Percentiles rank a stretch among this genome's conserved stretches.
These are phyloP conservation scores for Danio choprae DNA, from an alignment of 2,797 vertebrate species.

Conservation along the genomic window DNA sequence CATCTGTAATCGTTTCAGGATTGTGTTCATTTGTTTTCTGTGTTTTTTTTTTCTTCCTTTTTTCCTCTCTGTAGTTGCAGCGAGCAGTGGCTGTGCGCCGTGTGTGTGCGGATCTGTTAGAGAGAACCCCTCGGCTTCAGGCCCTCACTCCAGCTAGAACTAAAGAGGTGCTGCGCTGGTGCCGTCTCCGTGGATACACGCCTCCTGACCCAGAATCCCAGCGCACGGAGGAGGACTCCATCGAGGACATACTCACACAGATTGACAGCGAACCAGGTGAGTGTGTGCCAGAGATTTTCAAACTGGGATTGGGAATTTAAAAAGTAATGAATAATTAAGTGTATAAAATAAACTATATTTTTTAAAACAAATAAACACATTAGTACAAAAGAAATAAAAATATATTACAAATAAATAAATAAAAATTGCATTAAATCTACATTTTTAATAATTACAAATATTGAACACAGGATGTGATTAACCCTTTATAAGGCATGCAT, in stretches of 20 bases:
- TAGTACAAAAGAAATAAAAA: no score
- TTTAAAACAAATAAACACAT: no score
- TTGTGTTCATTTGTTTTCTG: not conserved
- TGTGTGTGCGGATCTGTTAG: conserved; percentile 90
- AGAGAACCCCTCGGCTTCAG: conserved; percentile 89
- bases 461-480: no score
- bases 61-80: conserved; percentile 83
- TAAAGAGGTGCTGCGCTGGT: conserved; percentile 94
- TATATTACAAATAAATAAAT: no score
- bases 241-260: conserved; percentile 95
- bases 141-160: conserved; percentile 88
- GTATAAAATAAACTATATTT: no score
- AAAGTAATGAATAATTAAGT: no score
- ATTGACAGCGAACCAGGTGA: conserved; percentile 93
- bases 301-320: no score
- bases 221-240: conserved; percentile 86
- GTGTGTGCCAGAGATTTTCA: not conserved
- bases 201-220: conserved; percentile 89
- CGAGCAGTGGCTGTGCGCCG: conserved; percentile 92
- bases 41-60: not conserved
- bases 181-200: conserved; percentile 92
- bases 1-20: not conserved
- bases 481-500: no score
- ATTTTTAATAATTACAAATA: no score
- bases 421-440: no score